These are phyloP conservation scores for Hoplodrina ambigua DNA, from an alignment of 2,888 invertebrate species.

Conservation along the genomic window DNA sequence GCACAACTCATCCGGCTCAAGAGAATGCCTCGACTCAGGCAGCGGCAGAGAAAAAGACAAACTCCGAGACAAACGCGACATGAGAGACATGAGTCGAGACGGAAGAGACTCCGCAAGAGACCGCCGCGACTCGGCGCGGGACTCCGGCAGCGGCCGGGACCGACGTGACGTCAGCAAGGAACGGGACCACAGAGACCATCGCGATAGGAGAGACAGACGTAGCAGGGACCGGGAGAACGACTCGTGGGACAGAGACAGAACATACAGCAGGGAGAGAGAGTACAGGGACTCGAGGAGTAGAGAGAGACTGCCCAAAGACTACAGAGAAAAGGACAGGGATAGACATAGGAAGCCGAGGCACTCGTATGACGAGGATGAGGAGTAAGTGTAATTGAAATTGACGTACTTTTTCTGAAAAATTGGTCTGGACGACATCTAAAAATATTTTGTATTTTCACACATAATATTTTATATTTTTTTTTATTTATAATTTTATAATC, in stretches of 20 bases:
- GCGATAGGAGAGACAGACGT: constrained; percentile 75
- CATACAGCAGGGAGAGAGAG: constrained; percentile 85
- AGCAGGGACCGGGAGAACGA: constrained; percentile 84
- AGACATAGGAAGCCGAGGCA: constrained; percentile 91
- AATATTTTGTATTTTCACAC: no score
- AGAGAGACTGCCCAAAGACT: constrained; percentile 87
- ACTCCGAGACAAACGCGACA: constrained; percentile 82
- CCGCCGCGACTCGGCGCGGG: constrained; percentile 81
- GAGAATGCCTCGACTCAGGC: constrained; percentile 87
- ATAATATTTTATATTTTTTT: no score
- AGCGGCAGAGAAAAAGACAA: constrained; percentile 88
- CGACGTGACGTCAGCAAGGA: constrained; percentile 83
- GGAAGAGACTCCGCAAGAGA: constrained; percentile 82
- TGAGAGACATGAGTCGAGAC: constrained; percentile 83
- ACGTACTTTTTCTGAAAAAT: no score
- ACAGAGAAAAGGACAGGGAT: constrained; percentile 85
- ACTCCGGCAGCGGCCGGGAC: constrained; percentile 86
- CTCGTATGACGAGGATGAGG: constrained; percentile 93
- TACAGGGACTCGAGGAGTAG: constrained; percentile 84
- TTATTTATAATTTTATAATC: no score
- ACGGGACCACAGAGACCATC: constrained; percentile 78
- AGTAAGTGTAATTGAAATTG: constrained; percentile 84
- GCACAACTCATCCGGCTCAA: constrained; percentile 87
- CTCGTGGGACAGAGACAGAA: constrained; percentile 84
- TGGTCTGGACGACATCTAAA: no score